A percentile compares a stretch with the other conserved stretches of the same genome.
phyloP scores from a whole-genome alignment of 2,797 vertebrate genomes.

The Parauchenoglanis punctatus region DNA sequence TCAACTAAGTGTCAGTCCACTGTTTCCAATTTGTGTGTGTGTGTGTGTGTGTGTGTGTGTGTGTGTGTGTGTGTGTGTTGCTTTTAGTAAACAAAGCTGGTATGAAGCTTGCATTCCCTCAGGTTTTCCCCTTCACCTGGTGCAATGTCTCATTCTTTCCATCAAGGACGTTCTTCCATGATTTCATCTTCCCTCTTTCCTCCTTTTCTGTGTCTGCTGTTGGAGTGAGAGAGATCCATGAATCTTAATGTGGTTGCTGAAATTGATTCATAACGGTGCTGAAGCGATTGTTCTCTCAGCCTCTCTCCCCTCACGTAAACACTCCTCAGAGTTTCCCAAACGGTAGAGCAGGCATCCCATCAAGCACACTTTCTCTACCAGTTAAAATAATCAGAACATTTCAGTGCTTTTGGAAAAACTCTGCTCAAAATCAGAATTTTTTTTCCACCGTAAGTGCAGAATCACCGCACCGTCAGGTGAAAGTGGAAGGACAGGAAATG shows the following conservation, averaged over 20 bases:
- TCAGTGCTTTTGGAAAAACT: neutral
- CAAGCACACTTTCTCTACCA: neutral
- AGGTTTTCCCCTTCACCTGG: conserved; percentile 43
- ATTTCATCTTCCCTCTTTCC: conserved; percentile 21
- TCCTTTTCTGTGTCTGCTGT: conserved; percentile 1
- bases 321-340: neutral
- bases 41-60: conserved; percentile 63
- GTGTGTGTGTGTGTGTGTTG: conserved; percentile 62
- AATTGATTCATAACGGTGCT: conserved; percentile 24
- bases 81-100: conserved; percentile 35
- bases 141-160: conserved; percentile 41
- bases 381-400: neutral
- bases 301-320: neutral
- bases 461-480: neutral
- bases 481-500: neutral
- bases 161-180: conserved; percentile 34
- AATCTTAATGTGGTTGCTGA: conserved; percentile 25
- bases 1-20: conserved; percentile 67
- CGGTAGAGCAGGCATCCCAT: neutral
- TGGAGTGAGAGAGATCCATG: neutral
- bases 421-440: neutral
- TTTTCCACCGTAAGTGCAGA: neutral
- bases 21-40: conserved; percentile 30
- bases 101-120: conserved; percentile 48
- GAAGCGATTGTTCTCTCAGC: neutral